These are phyloP conservation scores for Pectinophora gossypiella DNA, from an alignment of 1,140 invertebrate species.

Conservation along the genomic window DNA sequence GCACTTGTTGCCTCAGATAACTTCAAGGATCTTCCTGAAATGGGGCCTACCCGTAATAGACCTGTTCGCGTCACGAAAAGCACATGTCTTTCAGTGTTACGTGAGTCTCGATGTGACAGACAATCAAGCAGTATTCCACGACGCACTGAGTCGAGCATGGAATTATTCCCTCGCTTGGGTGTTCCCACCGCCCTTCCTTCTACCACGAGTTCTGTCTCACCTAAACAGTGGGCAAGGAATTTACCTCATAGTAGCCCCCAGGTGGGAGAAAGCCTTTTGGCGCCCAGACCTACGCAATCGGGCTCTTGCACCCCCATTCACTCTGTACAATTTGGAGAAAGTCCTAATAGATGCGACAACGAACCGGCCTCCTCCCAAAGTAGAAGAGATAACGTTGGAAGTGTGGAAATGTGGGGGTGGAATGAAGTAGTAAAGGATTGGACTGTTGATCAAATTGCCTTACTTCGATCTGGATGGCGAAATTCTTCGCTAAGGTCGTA, in stretches of 20 bases:
- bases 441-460: neutral
- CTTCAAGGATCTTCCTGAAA: neutral
- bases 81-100: neutral
- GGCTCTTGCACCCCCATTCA: slow-evolving; percentile 11
- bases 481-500: slow-evolving; percentile 5
- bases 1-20: neutral
- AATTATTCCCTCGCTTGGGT: slow-evolving; percentile 13
- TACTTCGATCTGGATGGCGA: slow-evolving; percentile 1
- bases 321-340: slow-evolving; percentile 12
- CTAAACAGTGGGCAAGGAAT: slow-evolving; percentile 10
- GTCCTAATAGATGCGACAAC: slow-evolving; percentile 4
- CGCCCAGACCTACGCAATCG: slow-evolving; percentile 17
- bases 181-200: slow-evolving; percentile 24
- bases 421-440: neutral
- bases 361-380: slow-evolving; percentile 8
- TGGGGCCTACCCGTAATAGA: neutral
- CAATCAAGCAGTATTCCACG: neutral
- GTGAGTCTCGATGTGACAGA: neutral
- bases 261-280: too few relatives aligned
- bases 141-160: slow-evolving; percentile 1
- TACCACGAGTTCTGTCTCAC: slow-evolving; percentile 22
- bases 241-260: slow-evolving; percentile 20
- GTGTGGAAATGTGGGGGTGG: slow-evolving; percentile 14
- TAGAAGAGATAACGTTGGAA: slow-evolving; percentile 7
- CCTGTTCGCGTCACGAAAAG: neutral